Conservation (phyloP, 2,888 invertebrate species). For the Allygus modestus region DNA sequence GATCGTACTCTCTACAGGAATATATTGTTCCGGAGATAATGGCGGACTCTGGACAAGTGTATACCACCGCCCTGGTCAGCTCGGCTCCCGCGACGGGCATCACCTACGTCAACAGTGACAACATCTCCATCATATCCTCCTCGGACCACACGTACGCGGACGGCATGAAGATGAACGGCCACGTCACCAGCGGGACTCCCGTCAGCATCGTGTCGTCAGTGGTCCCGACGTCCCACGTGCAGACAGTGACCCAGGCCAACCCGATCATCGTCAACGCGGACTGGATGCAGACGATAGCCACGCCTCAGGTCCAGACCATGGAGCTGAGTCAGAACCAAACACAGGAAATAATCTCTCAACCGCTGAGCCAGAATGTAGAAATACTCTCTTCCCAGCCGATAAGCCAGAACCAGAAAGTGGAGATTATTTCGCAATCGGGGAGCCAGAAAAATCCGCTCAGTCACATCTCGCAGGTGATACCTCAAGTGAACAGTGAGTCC, state of each 20-base stretch:
- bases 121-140: slow-evolving; percentile 36
- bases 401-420: not conserved
- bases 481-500: not conserved
- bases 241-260: slow-evolving; percentile 1
- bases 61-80: slow-evolving; percentile 60
- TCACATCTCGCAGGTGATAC: not conserved
- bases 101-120: slow-evolving; percentile 55
- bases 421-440: not conserved
- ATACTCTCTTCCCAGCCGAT: slow-evolving; percentile 3
- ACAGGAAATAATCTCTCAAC: slow-evolving; percentile 24
- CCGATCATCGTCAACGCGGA: slow-evolving; percentile 33
- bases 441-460: not conserved
- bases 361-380: slow-evolving; percentile 11
- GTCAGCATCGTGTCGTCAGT: slow-evolving; percentile 18
- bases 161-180: slow-evolving; percentile 48
- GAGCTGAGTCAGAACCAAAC: slow-evolving; percentile 8
- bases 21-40: slow-evolving; percentile 69
- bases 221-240: not conserved
- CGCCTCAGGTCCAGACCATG: not conserved
- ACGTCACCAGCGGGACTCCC: slow-evolving; percentile 23
- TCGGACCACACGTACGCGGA: slow-evolving; percentile 62
- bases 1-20: slow-evolving; percentile 61
- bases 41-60: slow-evolving; percentile 65
- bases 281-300: slow-evolving; percentile 47
- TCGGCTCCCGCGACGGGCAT: slow-evolving; percentile 18